Evolutionary conservation across 2,797 vertebrate species (phyloP).

Genomic region (Erethizon dorsatum): DNA sequence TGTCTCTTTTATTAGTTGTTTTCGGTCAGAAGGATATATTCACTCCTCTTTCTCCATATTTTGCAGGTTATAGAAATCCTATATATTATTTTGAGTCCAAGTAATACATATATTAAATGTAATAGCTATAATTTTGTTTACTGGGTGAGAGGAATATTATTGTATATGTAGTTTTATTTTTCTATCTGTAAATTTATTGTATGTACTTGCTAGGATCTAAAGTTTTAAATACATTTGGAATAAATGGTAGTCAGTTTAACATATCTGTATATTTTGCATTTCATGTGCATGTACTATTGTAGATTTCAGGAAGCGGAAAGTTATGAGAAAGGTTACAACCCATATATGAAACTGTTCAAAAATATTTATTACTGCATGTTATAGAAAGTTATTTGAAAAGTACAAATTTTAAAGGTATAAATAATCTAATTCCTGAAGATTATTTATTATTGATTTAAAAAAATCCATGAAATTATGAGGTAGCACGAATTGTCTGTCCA

Average conservation of each 20-base stretch:
- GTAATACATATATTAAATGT: neutral
- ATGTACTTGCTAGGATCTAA: neutral
- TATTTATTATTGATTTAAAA: neutral
- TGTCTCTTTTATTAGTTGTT: neutral
- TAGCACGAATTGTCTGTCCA: neutral
- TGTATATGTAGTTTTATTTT: neutral
- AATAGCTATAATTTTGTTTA: neutral
- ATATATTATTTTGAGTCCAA: neutral
- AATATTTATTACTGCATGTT: neutral
- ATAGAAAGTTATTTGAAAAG: slow-evolving; percentile 46
- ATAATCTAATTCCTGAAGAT: neutral
- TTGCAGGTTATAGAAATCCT: neutral
- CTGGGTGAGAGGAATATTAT: neutral
- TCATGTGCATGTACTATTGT: neutral
- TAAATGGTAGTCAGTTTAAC: neutral
- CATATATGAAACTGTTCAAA: slow-evolving; percentile 42
- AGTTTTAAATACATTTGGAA: neutral
- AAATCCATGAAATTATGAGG: neutral
- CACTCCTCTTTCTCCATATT: neutral
- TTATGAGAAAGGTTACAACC: slow-evolving; percentile 19
- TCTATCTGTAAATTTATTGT: neutral
- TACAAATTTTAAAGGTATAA: slow-evolving; percentile 44
- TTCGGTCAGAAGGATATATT: neutral
- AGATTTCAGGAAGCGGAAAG: neutral
- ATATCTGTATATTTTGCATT: slow-evolving; percentile 41